Evolutionary conservation across 2,113 vertebrate species (phyloP).

Genomic region (Nanorana parkeri): DNA sequence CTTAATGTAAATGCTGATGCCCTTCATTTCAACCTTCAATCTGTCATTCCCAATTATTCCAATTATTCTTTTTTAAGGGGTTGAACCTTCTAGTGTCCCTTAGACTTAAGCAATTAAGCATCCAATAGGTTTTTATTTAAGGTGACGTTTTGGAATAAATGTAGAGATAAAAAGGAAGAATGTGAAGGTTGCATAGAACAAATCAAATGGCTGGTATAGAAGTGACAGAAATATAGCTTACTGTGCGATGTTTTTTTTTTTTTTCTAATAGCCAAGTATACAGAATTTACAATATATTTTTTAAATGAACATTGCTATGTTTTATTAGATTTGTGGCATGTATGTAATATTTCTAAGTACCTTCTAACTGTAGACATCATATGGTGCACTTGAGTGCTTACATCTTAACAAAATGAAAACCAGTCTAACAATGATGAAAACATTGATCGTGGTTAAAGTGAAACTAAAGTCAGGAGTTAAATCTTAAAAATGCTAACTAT

Average conservation of each 20-base stretch:
- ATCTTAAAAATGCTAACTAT: too few species aligned
- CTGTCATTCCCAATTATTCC: constrained; percentile 49
- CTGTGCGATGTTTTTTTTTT: not conserved
- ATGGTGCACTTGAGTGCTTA: too few species aligned
- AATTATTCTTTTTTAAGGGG: constrained; percentile 42
- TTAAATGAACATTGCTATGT: too few species aligned
- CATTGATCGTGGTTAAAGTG: too few species aligned
- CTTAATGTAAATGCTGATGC: constrained; percentile 39
- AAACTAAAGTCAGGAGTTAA: too few species aligned
- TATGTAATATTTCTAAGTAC: too few species aligned
- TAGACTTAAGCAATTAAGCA: constrained; percentile 45
- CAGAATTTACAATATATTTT: not conserved
- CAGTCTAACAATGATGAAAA: too few species aligned
- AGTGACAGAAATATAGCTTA: constrained; percentile 28
- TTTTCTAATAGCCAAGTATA: not conserved
- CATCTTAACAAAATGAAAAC: too few species aligned
- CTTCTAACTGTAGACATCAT: too few species aligned
- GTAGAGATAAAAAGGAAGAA: constrained; percentile 11
- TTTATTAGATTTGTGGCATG: too few species aligned
- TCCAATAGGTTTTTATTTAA: constrained; percentile 46
- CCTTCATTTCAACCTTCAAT: constrained; percentile 50
- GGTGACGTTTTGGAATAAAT: constrained; percentile 47
- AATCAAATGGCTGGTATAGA: not conserved
- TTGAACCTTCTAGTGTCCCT: constrained; percentile 44
- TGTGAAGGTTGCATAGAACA: constrained; percentile 19